Evolutionary conservation across 1,140 invertebrate genomes (phyloP), one percentile per base, ranked within the genome.

Genomic region (Heliconius eleuchia): DNA sequence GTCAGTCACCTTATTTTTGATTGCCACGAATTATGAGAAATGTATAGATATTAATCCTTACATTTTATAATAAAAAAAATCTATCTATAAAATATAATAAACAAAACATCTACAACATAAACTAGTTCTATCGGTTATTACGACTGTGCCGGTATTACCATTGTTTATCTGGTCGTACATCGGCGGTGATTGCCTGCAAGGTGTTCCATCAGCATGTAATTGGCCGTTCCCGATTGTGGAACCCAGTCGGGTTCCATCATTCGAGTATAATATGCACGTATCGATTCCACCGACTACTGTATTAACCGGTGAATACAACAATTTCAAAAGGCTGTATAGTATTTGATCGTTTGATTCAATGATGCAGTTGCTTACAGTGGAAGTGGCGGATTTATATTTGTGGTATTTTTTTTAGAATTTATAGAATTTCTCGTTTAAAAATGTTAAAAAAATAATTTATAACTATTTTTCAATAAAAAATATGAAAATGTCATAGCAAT

Each of bases 191-290:
- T 72, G 80, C 79, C 81, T 79, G 91, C 89, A 92, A 92, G 91
- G 91, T 91, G 91, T 92, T 92, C 87, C 84, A 90, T 91, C 89
- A 89, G 80, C 83, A 52, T 86, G 83, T 92, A 92, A 92, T 91
- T 88, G 91, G 82, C 79, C 84, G 81, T 86, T 91, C 90, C 91
- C 89, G 89, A 91, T 90, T 87, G 90, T 80, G 60, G 75, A 73
- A 83, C 83, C 80, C 80, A 82, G 71, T 77, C 77, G 73, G 42
- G 42, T 46, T 16, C 42, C 42, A 73, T 77, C 81, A 85, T 76
- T 78, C 46, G 73, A 73, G 75, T 80, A 78, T 84, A 82, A 84
- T 81, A 84, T 72, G 73, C 82, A 83, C 82, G 83, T 84, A 82
- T 81, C 71, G 77, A 81, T 78, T 78, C 76, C 79, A 79, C 80